phyloP scores from a whole-genome alignment of 2,113 vertebrate species.

The Cettia cetti region DNA sequence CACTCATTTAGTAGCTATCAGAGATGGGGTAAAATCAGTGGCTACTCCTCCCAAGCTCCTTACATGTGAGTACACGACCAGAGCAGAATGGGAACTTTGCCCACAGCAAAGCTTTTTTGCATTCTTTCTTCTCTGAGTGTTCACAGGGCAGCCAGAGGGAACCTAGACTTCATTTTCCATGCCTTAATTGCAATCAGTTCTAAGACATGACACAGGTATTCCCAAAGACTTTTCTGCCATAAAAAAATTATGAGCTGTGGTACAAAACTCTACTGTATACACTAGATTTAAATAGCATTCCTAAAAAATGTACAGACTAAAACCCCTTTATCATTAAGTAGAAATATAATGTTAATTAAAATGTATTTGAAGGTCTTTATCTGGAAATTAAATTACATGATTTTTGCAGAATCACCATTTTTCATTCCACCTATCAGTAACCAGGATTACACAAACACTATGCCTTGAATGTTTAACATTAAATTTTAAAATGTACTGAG shows the following conservation, averaged over 20 bases:
- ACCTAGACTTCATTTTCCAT: background rate
- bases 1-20: background rate
- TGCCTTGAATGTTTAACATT: background rate
- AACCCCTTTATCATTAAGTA: slow-evolving; percentile 11
- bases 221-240: background rate
- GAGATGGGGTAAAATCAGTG: background rate
- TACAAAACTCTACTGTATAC: background rate
- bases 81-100: rapidly evolving
- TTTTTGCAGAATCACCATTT: slow-evolving; percentile 46
- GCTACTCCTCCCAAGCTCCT: background rate
- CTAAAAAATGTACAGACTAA: background rate
- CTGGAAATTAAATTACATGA: slow-evolving; percentile 32
- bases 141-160: background rate
- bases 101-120: background rate
- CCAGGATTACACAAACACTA: background rate
- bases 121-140: background rate
- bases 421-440: slow-evolving; percentile 43
- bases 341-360: slow-evolving; percentile 58
- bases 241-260: background rate
- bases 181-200: background rate
- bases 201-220: background rate
- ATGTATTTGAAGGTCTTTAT: slow-evolving; percentile 50
- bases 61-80: background rate
- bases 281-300: background rate
- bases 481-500: slow-evolving; percentile 13